These are phyloP conservation scores for Latrodectus geometricus DNA, from an alignment of 1,140 invertebrate genomes.

Conservation along the genomic window DNA sequence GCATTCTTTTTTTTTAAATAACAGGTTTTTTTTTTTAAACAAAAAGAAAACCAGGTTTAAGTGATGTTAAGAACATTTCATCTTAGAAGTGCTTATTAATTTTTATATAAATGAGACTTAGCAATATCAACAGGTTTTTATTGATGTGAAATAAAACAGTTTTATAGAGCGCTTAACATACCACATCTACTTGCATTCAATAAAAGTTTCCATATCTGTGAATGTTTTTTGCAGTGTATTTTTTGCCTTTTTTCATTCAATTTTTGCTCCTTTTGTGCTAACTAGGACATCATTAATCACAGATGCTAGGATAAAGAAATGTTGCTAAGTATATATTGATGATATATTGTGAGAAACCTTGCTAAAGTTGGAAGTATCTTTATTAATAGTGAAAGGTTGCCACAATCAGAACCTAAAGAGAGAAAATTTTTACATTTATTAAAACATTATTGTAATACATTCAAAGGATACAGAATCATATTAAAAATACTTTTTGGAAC, in stretches of 20 bases:
- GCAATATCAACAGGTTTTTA: constrained; percentile 3
- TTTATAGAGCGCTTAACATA: background rate
- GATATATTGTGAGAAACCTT: constrained; percentile 1
- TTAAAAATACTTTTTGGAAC: too few species aligned
- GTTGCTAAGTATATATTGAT: constrained; percentile 52
- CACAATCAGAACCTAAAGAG: background rate
- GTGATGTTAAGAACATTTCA: too few species aligned
- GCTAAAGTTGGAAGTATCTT: background rate
- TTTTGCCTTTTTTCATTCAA: background rate
- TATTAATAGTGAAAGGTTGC: background rate
- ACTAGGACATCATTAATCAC: constrained; percentile 19
- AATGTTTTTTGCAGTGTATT: too few species aligned
- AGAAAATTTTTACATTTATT: background rate
- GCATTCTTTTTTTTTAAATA: too few species aligned
- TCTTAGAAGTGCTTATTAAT: too few species aligned
- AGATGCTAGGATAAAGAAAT: constrained; percentile 10
- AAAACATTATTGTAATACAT: too few species aligned
- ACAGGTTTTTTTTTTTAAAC: too few species aligned
- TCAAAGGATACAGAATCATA: too few species aligned
- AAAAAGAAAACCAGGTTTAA: too few species aligned
- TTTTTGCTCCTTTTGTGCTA: constrained; percentile 2
- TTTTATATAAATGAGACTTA: background rate
- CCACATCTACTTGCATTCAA: background rate
- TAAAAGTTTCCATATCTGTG: too few species aligned
- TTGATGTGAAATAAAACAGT: constrained; percentile 14